A percentile compares a stretch with the other conserved stretches of the same genome.
These are phyloP conservation scores for Andrena hattorfiana DNA, from an alignment of 2,888 invertebrate genomes.

Conservation along the genomic window DNA sequence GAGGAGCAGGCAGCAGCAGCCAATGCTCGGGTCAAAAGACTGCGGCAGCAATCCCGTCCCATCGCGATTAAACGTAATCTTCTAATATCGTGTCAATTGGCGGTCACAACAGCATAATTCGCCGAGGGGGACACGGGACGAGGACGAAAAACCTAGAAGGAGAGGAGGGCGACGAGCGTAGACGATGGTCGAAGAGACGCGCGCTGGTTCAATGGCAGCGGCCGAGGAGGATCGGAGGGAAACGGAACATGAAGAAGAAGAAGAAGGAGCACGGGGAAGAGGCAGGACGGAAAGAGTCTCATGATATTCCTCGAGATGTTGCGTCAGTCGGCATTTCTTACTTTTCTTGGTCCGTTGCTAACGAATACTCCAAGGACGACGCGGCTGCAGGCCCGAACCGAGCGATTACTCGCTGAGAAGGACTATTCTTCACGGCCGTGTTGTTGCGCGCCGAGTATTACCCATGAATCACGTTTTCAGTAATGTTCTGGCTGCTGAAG, in stretches of 20 bases:
- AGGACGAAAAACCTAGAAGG: constrained; percentile 21
- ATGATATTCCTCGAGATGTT: constrained; percentile 70
- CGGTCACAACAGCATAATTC: constrained; percentile 73
- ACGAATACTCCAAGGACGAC: constrained; percentile 58
- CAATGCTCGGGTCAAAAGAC: constrained; percentile 59
- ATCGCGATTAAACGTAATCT: constrained; percentile 78
- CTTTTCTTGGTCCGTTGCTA: constrained; percentile 56
- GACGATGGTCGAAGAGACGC: constrained; percentile 6
- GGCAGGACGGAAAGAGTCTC: constrained; percentile 58
- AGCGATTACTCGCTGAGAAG: not conserved
- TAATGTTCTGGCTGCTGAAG: too few relatives aligned
- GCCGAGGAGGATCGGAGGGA: constrained; percentile 11
- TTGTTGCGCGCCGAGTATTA: not conserved
- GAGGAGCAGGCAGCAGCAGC: not conserved
- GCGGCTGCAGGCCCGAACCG: not conserved
- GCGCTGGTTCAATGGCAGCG: constrained; percentile 4
- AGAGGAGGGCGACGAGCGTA: not conserved
- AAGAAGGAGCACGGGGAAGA: constrained; percentile 4
- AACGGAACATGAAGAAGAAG: not conserved
- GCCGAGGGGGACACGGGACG: constrained; percentile 51
- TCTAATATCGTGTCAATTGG: constrained; percentile 77
- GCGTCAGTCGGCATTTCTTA: constrained; percentile 68
- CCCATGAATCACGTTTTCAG: not conserved
- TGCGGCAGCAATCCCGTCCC: constrained; percentile 71
- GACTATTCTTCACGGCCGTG: constrained; percentile 30